Evolutionary conservation across 2,113 vertebrate species (phyloP), one percentile per base, ranked within the genome.

Genomic region (Plotosus lineatus): DNA sequence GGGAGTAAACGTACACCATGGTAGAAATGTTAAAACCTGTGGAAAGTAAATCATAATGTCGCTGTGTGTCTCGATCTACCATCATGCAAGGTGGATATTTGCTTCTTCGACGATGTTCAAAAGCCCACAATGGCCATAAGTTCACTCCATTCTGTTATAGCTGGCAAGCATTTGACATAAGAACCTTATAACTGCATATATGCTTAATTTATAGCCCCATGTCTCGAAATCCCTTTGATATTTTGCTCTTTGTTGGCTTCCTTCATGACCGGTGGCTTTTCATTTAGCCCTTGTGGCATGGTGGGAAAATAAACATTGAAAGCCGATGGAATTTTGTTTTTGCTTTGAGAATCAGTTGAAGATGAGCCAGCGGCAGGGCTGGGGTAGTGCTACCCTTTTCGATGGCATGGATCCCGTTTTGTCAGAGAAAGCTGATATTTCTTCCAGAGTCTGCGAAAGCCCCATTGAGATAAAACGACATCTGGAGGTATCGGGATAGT

Each of bases 191-290:
- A 84, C 68, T 74, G 42, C 53, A 44, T 84, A 61, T 36, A 73
- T 66, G 75, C 28, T 73, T 79, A 79, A 80, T 74, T 61, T 86
- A 79, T 80, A 31, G 33, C 63, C 78, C 48, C 63, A 48, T 79
- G 75, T 71, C 48, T 38, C 75, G 69, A 75, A 86, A 82, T 69
- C 82, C 79, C 65, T 79, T 58, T 86, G 85, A 82, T 79, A 79
- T 80, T 76, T 80, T 78, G 31, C 60, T 83, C 63, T 71, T 60
- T 73, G 61, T 56, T 84, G 74, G 61, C 69, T 78, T 40, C 28
- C 42, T 38, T 63, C 76, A 51, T 77, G 65, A 71, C 68, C 44
- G 55, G 65, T 75, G 78, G 73, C 68, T 82, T 74, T n/a, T 75
- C 42, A 73, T 48, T 73, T 83, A 80, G 80, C 75, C 19, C 78